Conservation (phyloP, 1,140 invertebrate genomes). For the Stegodyphus dumicola region DNA sequence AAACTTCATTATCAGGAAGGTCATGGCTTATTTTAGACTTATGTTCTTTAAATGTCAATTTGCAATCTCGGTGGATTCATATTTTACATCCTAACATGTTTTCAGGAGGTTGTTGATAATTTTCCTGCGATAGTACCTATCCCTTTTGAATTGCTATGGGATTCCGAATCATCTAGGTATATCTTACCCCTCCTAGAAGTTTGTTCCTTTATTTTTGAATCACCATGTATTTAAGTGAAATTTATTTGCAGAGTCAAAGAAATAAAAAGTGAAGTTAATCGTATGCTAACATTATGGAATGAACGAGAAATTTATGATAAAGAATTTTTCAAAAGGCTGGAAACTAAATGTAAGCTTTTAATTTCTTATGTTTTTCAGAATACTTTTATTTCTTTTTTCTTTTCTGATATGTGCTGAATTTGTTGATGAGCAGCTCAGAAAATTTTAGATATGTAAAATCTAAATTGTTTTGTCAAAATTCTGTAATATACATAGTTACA, state of each 20-base stretch:
- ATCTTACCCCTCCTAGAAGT: no score
- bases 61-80: no score
- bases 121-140: no score
- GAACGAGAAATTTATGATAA: slow-evolving; percentile 23
- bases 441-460: no score
- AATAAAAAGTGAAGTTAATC: slow-evolving; percentile 8
- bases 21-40: no score
- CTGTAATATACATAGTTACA: no score
- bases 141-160: background rate
- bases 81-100: no score
- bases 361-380: background rate
- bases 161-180: no score
- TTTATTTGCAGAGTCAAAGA: slow-evolving; percentile 12
- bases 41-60: no score
- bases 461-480: no score
- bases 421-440: background rate
- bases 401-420: background rate
- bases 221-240: background rate
- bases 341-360: slow-evolving; percentile 26
- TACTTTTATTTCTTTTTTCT: background rate
- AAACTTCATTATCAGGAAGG: no score
- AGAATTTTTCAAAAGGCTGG: background rate
- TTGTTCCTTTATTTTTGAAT: background rate
- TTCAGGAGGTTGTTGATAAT: no score
- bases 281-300: slow-evolving; percentile 9